phyloP scores from a whole-genome alignment of 1,140 invertebrate genomes.

The Cotesia chilonis region DNA sequence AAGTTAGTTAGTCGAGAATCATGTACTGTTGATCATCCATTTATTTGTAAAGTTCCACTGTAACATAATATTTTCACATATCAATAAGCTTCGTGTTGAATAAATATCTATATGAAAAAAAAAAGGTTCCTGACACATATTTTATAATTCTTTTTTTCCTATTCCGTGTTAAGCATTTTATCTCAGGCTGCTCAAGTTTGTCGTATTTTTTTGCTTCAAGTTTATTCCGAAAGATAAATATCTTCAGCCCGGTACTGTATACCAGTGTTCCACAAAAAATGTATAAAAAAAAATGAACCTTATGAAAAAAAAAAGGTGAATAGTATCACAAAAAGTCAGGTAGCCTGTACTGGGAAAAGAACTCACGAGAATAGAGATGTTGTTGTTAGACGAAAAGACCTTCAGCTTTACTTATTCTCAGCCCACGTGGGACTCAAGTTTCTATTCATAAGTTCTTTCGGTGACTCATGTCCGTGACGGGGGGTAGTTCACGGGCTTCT shows the following conservation, averaged over 20 bases:
- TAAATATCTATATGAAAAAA: too few relatives aligned
- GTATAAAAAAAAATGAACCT: neutral
- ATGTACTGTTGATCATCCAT: neutral
- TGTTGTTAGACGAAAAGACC: neutral
- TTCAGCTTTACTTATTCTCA: too few relatives aligned
- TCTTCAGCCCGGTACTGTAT: too few relatives aligned
- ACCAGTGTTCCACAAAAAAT: neutral
- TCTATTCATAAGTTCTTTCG: constrained; percentile 7
- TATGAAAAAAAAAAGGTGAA: neutral
- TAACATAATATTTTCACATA: neutral
- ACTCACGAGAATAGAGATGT: neutral
- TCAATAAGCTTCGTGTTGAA: too few relatives aligned
- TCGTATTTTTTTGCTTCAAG: too few relatives aligned
- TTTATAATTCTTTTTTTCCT: too few relatives aligned
- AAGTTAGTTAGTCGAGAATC: neutral
- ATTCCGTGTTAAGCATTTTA: too few relatives aligned
- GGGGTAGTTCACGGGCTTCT: neutral
- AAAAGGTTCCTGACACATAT: too few relatives aligned
- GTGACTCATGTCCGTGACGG: constrained; percentile 1
- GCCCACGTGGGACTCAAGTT: neutral
- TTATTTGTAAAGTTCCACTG: constrained; percentile 3
- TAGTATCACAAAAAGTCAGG: constrained; percentile 11
- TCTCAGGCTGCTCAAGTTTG: too few relatives aligned
- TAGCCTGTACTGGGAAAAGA: neutral
- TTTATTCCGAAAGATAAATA: too few relatives aligned